Percentiles rank a stretch among this genome's conserved stretches.
Evolutionary conservation across 2,888 invertebrate genomes (phyloP).

Genomic region (Xestobium rufovillosum): DNA sequence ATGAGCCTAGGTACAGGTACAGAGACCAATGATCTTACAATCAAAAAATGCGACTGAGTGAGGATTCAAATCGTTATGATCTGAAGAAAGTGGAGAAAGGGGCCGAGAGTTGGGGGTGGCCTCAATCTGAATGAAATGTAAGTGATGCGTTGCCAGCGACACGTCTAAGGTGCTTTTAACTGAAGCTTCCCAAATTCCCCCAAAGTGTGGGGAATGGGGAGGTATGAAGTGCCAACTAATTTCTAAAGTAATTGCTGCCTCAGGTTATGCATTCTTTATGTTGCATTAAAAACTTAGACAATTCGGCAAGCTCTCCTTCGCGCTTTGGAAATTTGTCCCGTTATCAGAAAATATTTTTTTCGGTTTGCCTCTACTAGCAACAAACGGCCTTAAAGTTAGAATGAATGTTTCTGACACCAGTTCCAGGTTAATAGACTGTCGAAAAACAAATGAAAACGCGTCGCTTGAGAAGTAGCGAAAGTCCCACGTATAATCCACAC

Average conservation of each 20-base stretch:
- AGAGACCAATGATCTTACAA: conserved; percentile 18
- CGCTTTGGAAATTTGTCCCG: background rate
- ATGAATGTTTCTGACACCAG: conserved; percentile 8
- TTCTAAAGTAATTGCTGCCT: too few relatives aligned
- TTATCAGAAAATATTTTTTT: conserved; percentile 1
- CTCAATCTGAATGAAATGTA: too few relatives aligned
- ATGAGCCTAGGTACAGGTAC: too few relatives aligned
- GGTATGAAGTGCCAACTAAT: conserved; percentile 23
- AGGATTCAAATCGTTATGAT: conserved; percentile 22
- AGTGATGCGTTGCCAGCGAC: too few relatives aligned
- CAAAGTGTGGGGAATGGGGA: conserved; percentile 22
- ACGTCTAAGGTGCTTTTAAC: conserved; percentile 21
- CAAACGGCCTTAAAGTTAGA: background rate
- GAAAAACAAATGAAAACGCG: too few relatives aligned
- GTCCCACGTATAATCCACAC: conserved; percentile 7
- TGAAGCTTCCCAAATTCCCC: conserved; percentile 23
- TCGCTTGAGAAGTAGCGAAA: conserved; percentile 7
- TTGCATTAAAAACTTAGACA: conserved; percentile 8
- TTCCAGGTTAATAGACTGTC: conserved; percentile 6
- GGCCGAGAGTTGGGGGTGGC: conserved; percentile 30
- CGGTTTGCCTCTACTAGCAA: conserved; percentile 2
- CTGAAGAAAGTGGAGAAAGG: conserved; percentile 24
- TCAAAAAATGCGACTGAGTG: conserved; percentile 31
- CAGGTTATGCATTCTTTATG: conserved; percentile 11
- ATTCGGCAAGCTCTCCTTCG: conserved; percentile 8